Evolutionary conservation across 2,888 invertebrate species (phyloP).

Genomic region (Brachypterus glaber): DNA sequence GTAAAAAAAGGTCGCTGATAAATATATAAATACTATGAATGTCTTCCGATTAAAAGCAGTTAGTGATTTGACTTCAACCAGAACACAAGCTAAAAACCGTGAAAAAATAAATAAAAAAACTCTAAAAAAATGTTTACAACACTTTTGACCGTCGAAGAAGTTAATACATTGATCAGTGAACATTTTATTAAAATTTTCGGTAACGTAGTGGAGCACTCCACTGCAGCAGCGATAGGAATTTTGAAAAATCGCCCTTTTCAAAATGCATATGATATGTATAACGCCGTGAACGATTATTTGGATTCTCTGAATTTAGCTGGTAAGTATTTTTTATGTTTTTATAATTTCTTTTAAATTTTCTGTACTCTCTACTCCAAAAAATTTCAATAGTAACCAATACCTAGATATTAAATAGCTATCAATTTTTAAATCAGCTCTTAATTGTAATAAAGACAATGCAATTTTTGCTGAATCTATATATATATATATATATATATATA

Average conservation of each 20-base stretch:
- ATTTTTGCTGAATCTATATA: background rate
- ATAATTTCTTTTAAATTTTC: too few species aligned
- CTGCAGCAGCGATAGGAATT: constrained; percentile 45
- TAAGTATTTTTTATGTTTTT: constrained; percentile 31
- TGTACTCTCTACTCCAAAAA: constrained; percentile 12
- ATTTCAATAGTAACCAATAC: too few species aligned
- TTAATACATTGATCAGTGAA: constrained; percentile 45
- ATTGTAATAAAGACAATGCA: too few species aligned
- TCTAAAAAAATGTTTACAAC: constrained; percentile 20
- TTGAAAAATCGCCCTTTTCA: constrained; percentile 46
- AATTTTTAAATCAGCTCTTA: too few species aligned
- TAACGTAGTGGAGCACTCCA: constrained; percentile 54
- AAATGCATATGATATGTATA: constrained; percentile 41
- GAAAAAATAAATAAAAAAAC: too few species aligned
- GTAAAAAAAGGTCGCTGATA: too few species aligned
- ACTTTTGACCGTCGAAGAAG: constrained; percentile 41
- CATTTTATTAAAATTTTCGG: constrained; percentile 50
- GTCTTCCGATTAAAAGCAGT: too few species aligned
- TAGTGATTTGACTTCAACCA: too few species aligned
- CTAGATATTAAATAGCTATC: constrained; percentile 15
- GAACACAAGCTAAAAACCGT: too few species aligned
- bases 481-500: too few species aligned
- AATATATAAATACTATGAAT: too few species aligned
- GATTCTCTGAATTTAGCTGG: constrained; percentile 45
- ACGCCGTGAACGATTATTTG: constrained; percentile 47